phyloP scores from a whole-genome alignment of 2,888 invertebrate genomes.

The Ennomos erosarius region DNA sequence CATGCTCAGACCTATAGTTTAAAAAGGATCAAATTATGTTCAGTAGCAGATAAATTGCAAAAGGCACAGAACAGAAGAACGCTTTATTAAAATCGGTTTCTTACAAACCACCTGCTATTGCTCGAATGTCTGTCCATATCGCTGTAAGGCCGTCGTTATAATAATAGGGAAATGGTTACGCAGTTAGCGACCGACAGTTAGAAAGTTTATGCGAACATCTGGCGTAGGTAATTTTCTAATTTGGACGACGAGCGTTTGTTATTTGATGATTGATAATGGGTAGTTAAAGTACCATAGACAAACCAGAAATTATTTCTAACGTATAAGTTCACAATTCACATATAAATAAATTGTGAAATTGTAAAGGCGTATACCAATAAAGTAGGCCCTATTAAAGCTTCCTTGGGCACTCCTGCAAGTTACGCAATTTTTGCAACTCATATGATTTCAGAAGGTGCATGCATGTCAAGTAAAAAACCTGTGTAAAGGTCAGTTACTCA shows the following conservation, averaged over 20 bases:
- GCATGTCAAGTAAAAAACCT: constrained; percentile 49
- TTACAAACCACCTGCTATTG: constrained; percentile 38
- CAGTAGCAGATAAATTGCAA: neutral
- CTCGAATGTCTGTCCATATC: constrained; percentile 52
- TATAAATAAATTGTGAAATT: neutral
- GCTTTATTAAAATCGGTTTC: constrained; percentile 24
- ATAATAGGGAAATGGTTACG: constrained; percentile 72
- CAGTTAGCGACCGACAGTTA: constrained; percentile 65
- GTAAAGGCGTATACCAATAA: constrained; percentile 14
- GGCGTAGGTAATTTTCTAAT: constrained; percentile 64
- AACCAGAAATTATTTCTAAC: too few species aligned
- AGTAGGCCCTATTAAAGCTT: constrained; percentile 21
- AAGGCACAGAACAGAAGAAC: constrained; percentile 2
- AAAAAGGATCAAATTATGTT: neutral
- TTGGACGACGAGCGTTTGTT: constrained; percentile 54
- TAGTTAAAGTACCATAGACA: constrained; percentile 1
- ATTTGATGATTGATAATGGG: constrained; percentile 38
- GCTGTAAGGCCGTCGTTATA: constrained; percentile 63
- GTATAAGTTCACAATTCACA: neutral
- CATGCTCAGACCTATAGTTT: too few species aligned
- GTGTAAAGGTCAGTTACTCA: constrained; percentile 66
- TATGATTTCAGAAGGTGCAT: constrained; percentile 32
- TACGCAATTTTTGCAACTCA: constrained; percentile 34
- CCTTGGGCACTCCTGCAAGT: constrained; percentile 27
- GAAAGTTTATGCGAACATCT: constrained; percentile 74